Evolutionary conservation across 2,113 vertebrate genomes (phyloP).

Genomic region (Probosciger aterrimus): DNA sequence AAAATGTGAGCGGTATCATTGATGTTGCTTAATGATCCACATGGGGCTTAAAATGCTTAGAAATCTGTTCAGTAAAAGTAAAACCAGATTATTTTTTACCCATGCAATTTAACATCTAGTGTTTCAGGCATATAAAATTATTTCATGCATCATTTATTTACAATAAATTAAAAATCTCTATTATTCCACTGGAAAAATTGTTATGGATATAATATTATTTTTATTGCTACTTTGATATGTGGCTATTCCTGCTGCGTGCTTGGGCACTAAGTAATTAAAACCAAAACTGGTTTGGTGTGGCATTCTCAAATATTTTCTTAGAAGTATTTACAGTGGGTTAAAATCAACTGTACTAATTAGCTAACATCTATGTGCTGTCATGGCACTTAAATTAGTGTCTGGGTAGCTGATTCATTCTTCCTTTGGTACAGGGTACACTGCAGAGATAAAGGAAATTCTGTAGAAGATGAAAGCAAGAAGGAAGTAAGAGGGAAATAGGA

Average conservation of each 20-base stretch:
- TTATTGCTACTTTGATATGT: not conserved
- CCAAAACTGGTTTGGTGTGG: not conserved
- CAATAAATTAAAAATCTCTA: slow-evolving; percentile 31
- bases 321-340: not conserved
- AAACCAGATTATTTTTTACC: not conserved
- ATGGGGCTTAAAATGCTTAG: not conserved
- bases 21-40: not conserved
- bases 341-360: not conserved
- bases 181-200: not conserved
- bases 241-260: not conserved
- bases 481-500: not conserved
- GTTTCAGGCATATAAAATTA: not conserved
- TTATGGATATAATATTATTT: not conserved
- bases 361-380: not conserved
- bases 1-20: not conserved
- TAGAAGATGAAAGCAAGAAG: not conserved
- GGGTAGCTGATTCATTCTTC: not conserved
- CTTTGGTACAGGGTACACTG: not conserved
- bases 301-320: not conserved
- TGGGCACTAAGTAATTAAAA: not conserved
- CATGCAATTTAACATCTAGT: not conserved
- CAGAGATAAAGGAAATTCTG: not conserved
- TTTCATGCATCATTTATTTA: slow-evolving; percentile 20
- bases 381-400: too few relatives aligned
- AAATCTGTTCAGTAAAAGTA: not conserved